Conservation (phyloP, 2,888 invertebrate species). For the Rhamphomyia laevipes region DNA sequence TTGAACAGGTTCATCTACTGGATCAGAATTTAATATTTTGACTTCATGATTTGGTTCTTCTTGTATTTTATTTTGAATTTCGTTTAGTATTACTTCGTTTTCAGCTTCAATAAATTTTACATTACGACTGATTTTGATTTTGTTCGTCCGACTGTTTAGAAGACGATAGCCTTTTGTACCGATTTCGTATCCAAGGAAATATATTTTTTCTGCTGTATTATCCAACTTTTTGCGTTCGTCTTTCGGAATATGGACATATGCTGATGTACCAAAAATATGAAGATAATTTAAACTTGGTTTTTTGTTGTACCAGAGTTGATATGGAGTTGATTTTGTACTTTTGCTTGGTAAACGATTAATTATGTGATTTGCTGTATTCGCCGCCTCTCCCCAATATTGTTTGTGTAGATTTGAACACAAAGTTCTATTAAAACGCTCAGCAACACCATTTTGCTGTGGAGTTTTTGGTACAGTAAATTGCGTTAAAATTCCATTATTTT, state of each 20-base stretch:
- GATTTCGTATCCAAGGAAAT: slow-evolving; percentile 13
- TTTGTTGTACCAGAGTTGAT: slow-evolving; percentile 11
- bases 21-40: not conserved
- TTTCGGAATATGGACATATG: slow-evolving; percentile 8
- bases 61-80: not conserved
- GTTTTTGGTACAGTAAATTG: slow-evolving; percentile 15
- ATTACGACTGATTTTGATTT: slow-evolving; percentile 10
- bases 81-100: not conserved
- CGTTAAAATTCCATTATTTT: slow-evolving; percentile 17
- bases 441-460: slow-evolving; percentile 20
- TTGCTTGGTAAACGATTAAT: slow-evolving; percentile 1
- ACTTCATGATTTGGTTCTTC: not conserved
- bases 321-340: slow-evolving; percentile 7
- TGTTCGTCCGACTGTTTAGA: slow-evolving; percentile 1
- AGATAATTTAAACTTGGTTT: slow-evolving; percentile 5
- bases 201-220: slow-evolving; percentile 5
- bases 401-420: not conserved
- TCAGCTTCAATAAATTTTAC: not conserved
- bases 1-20: not conserved
- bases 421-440: slow-evolving; percentile 17
- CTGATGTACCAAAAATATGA: slow-evolving; percentile 5
- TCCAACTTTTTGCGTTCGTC: slow-evolving; percentile 13
- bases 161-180: too few relatives aligned
- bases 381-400: slow-evolving; percentile 3
- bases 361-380: slow-evolving; percentile 3